Evolutionary conservation across 1,140 invertebrate genomes (phyloP), one percentile per base, ranked within the genome.

Genomic region (Mercenaria mercenaria): DNA sequence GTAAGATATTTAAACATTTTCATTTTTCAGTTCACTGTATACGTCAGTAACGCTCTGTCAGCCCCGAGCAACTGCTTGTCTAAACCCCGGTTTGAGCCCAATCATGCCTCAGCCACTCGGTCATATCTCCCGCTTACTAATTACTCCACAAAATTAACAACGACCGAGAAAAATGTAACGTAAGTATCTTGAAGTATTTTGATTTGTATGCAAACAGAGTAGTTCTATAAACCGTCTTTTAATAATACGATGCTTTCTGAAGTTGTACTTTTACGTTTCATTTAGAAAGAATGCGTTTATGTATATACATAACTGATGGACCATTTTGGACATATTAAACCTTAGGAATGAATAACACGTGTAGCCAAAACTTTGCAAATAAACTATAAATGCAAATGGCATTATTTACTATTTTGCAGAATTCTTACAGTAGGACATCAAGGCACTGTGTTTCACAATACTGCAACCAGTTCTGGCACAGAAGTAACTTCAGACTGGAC

Each of bases 21-120:
- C 20, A 20, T 29, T 6, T 76, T 76, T 76, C 72, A 76, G 72
- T 76, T 76, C 39, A 76, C 72, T 0, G 72, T 76, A 6, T 26
- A 47, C 26, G 41, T 76, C 11, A 50, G 41, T 50, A 26, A 32
- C 26, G 37, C 72, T 10, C 41, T 76, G 0, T 3, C 72, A 13
- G 11, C 8, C n/a, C 39, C 39, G 8, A 39, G 23, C 0, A 43
- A 29, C n/a, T 76, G 72, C 26, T 43, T 20, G n/a, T 34, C 6
- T 0, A 50, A 10, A 41, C 72, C 72, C 11, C 18, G n/a, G 41
- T 76, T 76, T 50, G 6, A 43, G 26, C 72, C 72, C 20, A 0
- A 1, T 10, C 1, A 20, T n/a, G 18, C 18, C 10, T 10, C 39
- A n/a, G 26, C 10, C 18, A 23, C 41, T 50, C 18, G 72, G 39